These are phyloP conservation scores for Cyanoderma ruficeps DNA, from an alignment of 2,113 vertebrate genomes.

Conservation along the genomic window DNA sequence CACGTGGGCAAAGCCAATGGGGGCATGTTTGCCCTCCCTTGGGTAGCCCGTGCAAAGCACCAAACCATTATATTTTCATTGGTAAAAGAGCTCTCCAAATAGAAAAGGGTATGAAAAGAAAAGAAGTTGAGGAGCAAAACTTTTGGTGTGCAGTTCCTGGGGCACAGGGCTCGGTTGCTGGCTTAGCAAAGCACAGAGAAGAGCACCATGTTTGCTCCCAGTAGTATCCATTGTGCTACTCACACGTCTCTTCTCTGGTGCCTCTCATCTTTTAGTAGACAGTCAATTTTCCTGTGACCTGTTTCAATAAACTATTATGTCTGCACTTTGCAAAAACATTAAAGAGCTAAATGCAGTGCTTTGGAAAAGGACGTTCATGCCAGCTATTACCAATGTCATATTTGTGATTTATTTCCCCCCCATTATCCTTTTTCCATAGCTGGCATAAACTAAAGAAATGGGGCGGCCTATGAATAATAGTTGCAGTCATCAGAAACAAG, in stretches of 20 bases:
- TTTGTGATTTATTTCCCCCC: not conserved
- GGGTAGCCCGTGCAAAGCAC: not conserved
- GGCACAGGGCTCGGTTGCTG: not conserved
- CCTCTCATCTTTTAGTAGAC: not conserved
- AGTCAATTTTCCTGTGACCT: not conserved
- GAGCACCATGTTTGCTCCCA: not conserved
- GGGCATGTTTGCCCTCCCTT: not conserved
- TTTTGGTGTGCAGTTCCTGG: not conserved
- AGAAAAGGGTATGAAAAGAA: not conserved
- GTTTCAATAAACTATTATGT: not conserved
- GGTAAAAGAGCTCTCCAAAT: not conserved
- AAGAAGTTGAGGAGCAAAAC: not conserved
- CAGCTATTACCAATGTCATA: not conserved
- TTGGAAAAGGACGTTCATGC: not conserved
- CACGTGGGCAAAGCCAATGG: accelerated
- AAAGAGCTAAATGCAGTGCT: not conserved
- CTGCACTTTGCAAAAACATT: not conserved
- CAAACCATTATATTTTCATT: not conserved
- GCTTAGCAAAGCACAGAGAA: not conserved
- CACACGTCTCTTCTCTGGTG: not conserved
- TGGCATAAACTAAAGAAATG: conserved; percentile 47
- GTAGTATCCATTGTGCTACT: not conserved
- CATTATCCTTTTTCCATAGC: conserved; percentile 17
- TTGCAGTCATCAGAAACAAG: conserved; percentile 61
- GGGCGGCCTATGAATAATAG: conserved; percentile 37